A percentile compares a stretch with the other conserved stretches of the same genome.
These are phyloP conservation scores for Lepisosteus osseus DNA, from an alignment of 2,113 vertebrate species.

Conservation along the genomic window DNA sequence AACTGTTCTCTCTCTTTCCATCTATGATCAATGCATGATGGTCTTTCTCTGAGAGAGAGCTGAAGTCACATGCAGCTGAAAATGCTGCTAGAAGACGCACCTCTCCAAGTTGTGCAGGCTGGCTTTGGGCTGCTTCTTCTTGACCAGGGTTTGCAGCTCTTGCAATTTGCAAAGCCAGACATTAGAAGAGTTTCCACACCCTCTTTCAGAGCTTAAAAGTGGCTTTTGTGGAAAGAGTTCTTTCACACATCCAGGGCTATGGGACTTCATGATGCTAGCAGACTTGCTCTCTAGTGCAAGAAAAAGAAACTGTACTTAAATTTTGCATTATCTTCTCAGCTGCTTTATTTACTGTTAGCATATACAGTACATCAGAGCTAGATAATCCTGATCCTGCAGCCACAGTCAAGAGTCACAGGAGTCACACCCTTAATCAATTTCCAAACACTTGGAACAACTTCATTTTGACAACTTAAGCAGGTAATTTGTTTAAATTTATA, in stretches of 20 bases:
- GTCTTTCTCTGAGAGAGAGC: neutral
- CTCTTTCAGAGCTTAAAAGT: conserved; percentile 19
- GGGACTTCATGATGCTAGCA: conserved; percentile 17
- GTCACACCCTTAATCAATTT: too few species aligned
- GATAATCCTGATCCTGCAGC: too few species aligned
- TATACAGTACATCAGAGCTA: too few species aligned
- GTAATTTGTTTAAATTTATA: neutral
- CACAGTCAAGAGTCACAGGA: too few species aligned
- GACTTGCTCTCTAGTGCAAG: conserved; percentile 22
- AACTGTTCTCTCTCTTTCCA: too few species aligned
- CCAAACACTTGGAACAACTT: too few species aligned
- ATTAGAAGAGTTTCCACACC: conserved; percentile 47
- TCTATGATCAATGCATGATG: too few species aligned
- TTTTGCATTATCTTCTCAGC: too few species aligned
- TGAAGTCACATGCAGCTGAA: too few species aligned
- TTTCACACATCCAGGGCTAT: neutral
- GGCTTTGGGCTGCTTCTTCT: conserved; percentile 4
- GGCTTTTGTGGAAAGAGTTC: conserved; percentile 22
- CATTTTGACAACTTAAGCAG: too few species aligned
- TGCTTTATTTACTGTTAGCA: too few species aligned
- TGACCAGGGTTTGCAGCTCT: conserved; percentile 14
- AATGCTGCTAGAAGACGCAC: conserved; percentile 10
- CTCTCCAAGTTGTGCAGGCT: conserved; percentile 26
- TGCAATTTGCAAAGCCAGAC: conserved; percentile 35
- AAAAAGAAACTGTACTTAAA: neutral